Evolutionary conservation across 2,888 invertebrate genomes (phyloP), one percentile per base, ranked within the genome.

Genomic region (Oscheius sp.): DNA sequence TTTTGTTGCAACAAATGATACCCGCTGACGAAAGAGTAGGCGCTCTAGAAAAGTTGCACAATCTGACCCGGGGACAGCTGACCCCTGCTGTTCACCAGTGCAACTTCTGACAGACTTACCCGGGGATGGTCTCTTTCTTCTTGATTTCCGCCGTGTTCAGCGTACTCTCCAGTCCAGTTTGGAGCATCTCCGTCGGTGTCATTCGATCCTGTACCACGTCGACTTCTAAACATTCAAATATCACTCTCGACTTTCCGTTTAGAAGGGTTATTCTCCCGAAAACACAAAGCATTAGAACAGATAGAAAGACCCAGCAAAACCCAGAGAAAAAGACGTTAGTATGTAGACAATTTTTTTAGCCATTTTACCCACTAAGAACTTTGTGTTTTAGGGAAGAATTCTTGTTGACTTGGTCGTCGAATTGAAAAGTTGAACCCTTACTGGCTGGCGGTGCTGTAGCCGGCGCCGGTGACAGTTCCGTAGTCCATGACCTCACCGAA

Each of bases 181-280:
- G 71, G 3, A 71, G 45, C 53, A 71, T 46, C 49, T 71, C 71
- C 13, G 71, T 71, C 25, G 71, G 71, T 18, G 71, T 71, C 71
- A 71, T 71, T 25, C 58, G 69, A 16, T 25, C 71, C 27, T 49
- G 49, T 7, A 13, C 66, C 1, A 66, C 66, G 35, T 35, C 35
- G 35, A 35, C 35, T 49, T 66, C 66, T 66, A 49, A 49, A 64
- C 27, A 46, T 7, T 46, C 25, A 6, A 55, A 23, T 5, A 21
- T 25, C 55, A n/a, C n/a, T 55, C 55, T 49, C 21, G n/a, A 49
- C 21, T 13, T 7, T 49, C 16, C 5, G 35, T 9, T 35, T 9
- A 35, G 9, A 35, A 3, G 35, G 35, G 35, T 23, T 41, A 6
- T 35, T 61, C 43, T 61, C n/a, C 43, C 64, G 13, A 64, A 64